phyloP scores from a whole-genome alignment of 2,797 vertebrate species.

The Psittacula derbiana region DNA sequence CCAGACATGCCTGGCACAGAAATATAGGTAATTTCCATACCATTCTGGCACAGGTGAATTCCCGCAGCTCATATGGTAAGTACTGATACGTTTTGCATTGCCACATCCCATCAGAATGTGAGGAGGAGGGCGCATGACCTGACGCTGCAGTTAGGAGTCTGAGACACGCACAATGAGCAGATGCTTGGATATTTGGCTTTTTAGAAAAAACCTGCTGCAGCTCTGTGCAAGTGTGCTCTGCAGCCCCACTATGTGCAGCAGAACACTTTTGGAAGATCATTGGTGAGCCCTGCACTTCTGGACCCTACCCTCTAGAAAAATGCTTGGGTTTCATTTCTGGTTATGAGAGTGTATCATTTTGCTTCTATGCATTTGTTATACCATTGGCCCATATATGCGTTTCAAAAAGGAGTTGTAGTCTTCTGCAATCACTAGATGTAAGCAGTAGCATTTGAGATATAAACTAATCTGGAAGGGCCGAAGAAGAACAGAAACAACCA shows the following conservation, averaged over 20 bases:
- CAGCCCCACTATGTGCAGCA: fast-evolving
- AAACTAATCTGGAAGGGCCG: neutral
- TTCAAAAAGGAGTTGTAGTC: neutral
- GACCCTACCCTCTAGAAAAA: neutral
- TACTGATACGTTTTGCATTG: neutral
- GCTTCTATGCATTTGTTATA: neutral
- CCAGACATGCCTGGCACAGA: neutral
- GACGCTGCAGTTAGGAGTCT: neutral
- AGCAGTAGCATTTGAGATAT: neutral
- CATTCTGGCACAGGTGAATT: conserved; percentile 6
- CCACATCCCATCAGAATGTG: neutral
- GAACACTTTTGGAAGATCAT: neutral
- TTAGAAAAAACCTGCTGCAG: neutral
- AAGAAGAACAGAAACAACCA: neutral
- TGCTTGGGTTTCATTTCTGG: neutral
- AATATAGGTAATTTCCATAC: neutral
- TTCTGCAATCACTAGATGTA: neutral
- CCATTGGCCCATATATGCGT: neutral
- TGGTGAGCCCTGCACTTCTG: neutral
- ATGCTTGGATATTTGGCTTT: neutral
- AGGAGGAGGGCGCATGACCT: neutral
- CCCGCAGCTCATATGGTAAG: neutral
- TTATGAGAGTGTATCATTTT: neutral
- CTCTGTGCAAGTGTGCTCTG: neutral
- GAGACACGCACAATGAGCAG: neutral